A percentile compares a stretch with the other conserved stretches of the same genome.
Evolutionary conservation across 2,888 invertebrate genomes (phyloP).

Genomic region (Scaptomyza flava): DNA sequence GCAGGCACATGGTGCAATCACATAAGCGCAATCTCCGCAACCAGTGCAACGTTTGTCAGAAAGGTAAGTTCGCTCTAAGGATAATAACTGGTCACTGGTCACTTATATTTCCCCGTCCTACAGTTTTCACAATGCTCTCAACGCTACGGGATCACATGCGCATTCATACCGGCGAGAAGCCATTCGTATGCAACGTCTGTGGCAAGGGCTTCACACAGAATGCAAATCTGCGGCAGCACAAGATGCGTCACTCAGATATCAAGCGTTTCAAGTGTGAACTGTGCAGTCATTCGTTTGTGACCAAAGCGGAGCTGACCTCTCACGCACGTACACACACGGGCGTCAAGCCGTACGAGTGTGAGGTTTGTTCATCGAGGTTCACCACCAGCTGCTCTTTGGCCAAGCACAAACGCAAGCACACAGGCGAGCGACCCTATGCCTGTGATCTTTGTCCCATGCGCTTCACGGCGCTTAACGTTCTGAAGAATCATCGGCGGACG

Average conservation of each 20-base stretch:
- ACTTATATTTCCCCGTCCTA: slow-evolving; percentile 7
- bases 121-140: slow-evolving; percentile 86
- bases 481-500: slow-evolving; percentile 86
- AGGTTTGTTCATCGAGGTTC: slow-evolving; percentile 86
- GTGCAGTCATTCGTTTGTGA: slow-evolving; percentile 85
- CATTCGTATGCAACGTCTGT: slow-evolving; percentile 86
- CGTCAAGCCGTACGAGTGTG: slow-evolving; percentile 87
- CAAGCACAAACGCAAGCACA: slow-evolving; percentile 87
- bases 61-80: slow-evolving; percentile 60
- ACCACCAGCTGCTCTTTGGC: slow-evolving; percentile 87
- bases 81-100: background rate
- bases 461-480: slow-evolving; percentile 86
- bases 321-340: slow-evolving; percentile 87
- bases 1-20: slow-evolving; percentile 84
- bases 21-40: slow-evolving; percentile 85
- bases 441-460: slow-evolving; percentile 87
- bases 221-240: slow-evolving; percentile 87
- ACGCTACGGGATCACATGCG: slow-evolving; percentile 87
- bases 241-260: slow-evolving; percentile 86
- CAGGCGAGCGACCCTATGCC: slow-evolving; percentile 86
- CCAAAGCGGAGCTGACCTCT: slow-evolving; percentile 85
- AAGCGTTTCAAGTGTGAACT: slow-evolving; percentile 83
- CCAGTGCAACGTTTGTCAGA: slow-evolving; percentile 84
- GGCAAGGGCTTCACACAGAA: slow-evolving; percentile 87
- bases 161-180: slow-evolving; percentile 87